Percentiles rank a stretch among this genome's conserved stretches.
These are phyloP conservation scores for Scaptomyza graminum DNA, from an alignment of 1,140 invertebrate species.

Conservation along the genomic window DNA sequence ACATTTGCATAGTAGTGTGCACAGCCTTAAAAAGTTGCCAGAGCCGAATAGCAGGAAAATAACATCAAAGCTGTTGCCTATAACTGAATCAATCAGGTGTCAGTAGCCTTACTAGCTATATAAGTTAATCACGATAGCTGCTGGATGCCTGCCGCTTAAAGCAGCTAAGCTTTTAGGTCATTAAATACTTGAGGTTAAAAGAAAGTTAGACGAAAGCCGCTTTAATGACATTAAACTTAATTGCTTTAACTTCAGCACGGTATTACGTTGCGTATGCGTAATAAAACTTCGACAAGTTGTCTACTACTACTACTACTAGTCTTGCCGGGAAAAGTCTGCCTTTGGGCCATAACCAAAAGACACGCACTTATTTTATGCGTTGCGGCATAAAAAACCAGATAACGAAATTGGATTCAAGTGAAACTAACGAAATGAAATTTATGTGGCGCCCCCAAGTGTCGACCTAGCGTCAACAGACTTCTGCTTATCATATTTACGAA, in stretches of 20 bases:
- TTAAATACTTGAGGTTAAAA: background rate
- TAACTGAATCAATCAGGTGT: conserved; percentile 26
- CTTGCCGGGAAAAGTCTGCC: background rate
- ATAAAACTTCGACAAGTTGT: conserved; percentile 57
- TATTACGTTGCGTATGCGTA: conserved; percentile 59
- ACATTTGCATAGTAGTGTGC: conserved; percentile 8
- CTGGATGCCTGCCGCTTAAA: background rate
- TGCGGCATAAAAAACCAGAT: conserved; percentile 27
- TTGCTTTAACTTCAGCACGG: conserved; percentile 38
- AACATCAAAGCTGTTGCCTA: conserved; percentile 18
- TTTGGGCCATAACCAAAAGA: background rate
- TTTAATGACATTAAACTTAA: conserved; percentile 49
- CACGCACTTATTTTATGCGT: conserved; percentile 31
- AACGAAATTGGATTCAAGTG: conserved; percentile 16
- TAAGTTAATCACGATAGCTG: background rate
- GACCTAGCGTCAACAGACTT: conserved; percentile 1
- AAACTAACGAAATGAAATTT: conserved; percentile 76
- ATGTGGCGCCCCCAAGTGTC: conserved; percentile 33
- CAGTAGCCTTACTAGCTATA: background rate
- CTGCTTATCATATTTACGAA: background rate
- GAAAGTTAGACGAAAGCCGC: conserved; percentile 1
- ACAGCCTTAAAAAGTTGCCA: conserved; percentile 4
- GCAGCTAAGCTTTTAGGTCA: background rate
- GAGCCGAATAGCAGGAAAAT: background rate
- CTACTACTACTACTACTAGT: conserved; percentile 2